phyloP scores from a whole-genome alignment of 37 sponge, comb jelly and placozoan species.

The Halichondria panicea region DNA sequence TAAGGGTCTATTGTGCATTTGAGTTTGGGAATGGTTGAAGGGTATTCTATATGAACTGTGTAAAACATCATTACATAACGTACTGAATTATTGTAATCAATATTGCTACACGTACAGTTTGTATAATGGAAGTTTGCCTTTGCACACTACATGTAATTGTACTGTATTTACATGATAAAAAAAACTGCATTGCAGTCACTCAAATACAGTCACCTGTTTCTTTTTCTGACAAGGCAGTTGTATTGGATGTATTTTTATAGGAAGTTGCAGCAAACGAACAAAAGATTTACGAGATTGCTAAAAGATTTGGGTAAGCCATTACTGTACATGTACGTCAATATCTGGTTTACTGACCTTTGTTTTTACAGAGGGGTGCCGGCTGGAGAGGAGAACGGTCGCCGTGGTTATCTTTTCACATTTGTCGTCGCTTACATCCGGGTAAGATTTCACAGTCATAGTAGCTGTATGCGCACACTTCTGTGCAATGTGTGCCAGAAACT shows the following conservation, averaged over 20 bases:
- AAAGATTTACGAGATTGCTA: constrained; percentile 68
- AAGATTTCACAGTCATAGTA: not conserved
- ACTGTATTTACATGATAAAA: too few species aligned
- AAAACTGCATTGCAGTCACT: too few species aligned
- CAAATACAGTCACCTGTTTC: too few species aligned
- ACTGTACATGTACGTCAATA: not conserved
- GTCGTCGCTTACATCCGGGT: constrained; percentile 90
- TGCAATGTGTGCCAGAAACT: not conserved
- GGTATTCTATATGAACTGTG: too few species aligned
- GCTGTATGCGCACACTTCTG: not conserved
- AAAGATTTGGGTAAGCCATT: constrained; percentile 66
- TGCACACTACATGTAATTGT: too few species aligned
- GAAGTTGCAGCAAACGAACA: constrained; percentile 78
- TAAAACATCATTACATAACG: too few species aligned
- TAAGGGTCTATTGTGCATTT: too few species aligned
- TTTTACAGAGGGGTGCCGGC: constrained; percentile 81
- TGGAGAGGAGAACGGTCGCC: constrained; percentile 92
- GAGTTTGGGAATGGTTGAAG: too few species aligned
- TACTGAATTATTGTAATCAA: too few species aligned
- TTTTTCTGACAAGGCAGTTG: too few species aligned
- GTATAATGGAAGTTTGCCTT: too few species aligned
- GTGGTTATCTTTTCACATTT: constrained; percentile 91
- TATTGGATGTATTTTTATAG: constrained; percentile 25
- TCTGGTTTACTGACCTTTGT: not conserved
- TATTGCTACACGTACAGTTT: too few species aligned